Percentiles rank a stretch among this genome's conserved stretches.
Conservation (phyloP, 2,113 vertebrate species). For the Odobenus rosmarus region DNA sequence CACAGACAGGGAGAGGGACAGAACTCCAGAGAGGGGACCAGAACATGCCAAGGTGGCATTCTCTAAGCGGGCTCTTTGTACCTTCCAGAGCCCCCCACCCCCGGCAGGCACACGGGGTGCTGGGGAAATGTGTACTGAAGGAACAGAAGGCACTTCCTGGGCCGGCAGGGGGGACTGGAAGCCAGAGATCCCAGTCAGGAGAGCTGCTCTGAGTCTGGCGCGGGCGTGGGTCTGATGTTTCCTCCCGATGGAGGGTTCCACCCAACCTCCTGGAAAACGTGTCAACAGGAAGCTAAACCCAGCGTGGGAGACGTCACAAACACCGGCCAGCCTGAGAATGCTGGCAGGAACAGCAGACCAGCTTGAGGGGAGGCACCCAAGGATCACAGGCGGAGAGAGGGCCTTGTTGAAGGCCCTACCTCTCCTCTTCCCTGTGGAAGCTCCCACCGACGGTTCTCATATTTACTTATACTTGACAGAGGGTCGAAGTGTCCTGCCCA, state of each 20-base stretch:
- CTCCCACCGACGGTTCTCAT: not conserved
- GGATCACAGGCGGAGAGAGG: not conserved
- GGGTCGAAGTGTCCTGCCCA: not conserved
- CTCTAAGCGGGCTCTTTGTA: not conserved
- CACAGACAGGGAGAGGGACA: not conserved
- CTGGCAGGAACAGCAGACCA: not conserved
- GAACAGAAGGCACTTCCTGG: not conserved
- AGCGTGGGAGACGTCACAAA: not conserved
- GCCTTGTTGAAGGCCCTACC: not conserved
- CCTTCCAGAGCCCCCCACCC: not conserved
- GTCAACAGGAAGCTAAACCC: not conserved
- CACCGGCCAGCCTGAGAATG: not conserved
- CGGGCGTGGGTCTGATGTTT: not conserved
- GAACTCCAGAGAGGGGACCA: accelerated
- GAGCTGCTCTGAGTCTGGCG: not conserved
- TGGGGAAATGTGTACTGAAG: not conserved
- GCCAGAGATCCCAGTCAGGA: not conserved
- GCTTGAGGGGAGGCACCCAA: not conserved
- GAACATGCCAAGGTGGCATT: accelerated
- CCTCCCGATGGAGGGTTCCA: not conserved
- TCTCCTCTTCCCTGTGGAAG: not conserved
- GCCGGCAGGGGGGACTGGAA: not conserved
- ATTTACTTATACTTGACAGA: not conserved
- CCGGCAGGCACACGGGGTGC: not conserved
- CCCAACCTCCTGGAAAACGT: not conserved